phyloP scores from a whole-genome alignment of 2,888 invertebrate species.

The Protophormia terraenovae region DNA sequence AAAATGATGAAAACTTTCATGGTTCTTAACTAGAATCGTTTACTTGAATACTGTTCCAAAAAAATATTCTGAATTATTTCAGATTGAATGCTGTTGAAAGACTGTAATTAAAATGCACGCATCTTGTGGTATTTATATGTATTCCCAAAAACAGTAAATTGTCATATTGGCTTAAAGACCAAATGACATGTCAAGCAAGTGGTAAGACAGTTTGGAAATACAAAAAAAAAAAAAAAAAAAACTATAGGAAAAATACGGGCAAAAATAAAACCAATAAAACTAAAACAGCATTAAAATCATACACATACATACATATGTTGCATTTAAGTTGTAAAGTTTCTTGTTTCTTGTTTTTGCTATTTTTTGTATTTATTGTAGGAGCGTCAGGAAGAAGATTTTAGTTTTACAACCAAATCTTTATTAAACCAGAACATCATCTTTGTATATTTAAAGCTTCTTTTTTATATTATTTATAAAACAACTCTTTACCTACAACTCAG shows the following conservation, averaged over 20 bases:
- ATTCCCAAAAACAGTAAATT: conserved; percentile 29
- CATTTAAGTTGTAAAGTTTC: conserved; percentile 19
- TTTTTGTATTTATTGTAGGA: too few species aligned
- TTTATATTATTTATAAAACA: conserved; percentile 26
- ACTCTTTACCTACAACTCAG: conserved; percentile 14
- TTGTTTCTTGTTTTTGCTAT: not conserved
- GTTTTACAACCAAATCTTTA: not conserved
- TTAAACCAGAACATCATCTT: conserved; percentile 36
- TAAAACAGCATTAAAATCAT: not conserved
- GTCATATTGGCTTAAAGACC: not conserved
- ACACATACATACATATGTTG: conserved; percentile 11
- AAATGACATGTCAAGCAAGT: not conserved
- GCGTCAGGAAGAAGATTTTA: conserved; percentile 26
- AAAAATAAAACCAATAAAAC: not conserved
- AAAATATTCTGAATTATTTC: not conserved
- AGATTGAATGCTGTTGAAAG: conserved; percentile 23
- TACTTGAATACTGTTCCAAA: not conserved
- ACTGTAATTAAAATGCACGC: conserved; percentile 43
- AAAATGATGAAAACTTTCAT: conserved; percentile 70
- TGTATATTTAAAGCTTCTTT: not conserved
- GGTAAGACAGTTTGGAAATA: not conserved
- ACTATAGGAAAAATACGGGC: too few species aligned
- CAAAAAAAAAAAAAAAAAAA: not conserved
- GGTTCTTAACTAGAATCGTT: not conserved
- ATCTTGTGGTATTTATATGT: conserved; percentile 58